Base-by-base conservation (phyloP, 2,113 vertebrate species). In the Ophthalmolycus amberensis region DNA sequence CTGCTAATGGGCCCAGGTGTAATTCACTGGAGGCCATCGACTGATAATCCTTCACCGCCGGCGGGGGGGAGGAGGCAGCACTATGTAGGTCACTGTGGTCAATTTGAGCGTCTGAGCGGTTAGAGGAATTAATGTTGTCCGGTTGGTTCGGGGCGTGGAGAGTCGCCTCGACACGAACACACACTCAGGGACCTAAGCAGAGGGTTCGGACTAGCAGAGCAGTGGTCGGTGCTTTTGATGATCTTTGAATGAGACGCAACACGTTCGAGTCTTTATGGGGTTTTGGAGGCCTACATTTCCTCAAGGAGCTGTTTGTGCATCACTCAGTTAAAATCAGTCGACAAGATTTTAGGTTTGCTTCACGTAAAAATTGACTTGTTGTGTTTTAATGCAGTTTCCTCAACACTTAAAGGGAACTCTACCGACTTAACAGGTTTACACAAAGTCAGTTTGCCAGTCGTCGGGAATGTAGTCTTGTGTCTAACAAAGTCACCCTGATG, bases 41-140 rank as follows among this genome's bases (percentile, higher is more conserved):
- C 73, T 80, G 60, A 83, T 90, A 84, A 86, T 80, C 72, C 79
- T 80, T 67, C n/a, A 4, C 84, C 20, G 52, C 54, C 1, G 44
- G 54, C 10, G 5, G 56, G 54, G 59, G 59, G 76, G 75, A 59
- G 78, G 70, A 81, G 79, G 38, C 73, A 38, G 75, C 22, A 29
- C 60, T 80, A 88, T 91, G 76, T 90, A 89, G 91, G 85, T 86
- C 88, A 90, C 27, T 56, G 80, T 42, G 79, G 90, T 88, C 76
- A 83, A 85, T 90, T 42, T 79, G 75, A 86, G 83, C 70, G 65
- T 84, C 85, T 92, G 75, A 86, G 78, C 14, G 4, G 60, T 85
- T 87, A 82, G 89, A 85, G 71, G 91, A 85, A 83, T 84, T 87
- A 88, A 88, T 78, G 84, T 80, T 73, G 42, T 44, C 72, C 2